Evolutionary conservation across 2,797 vertebrate genomes (phyloP), one percentile per base, ranked within the genome.

Genomic region (Dromococcyx pavoninus): DNA sequence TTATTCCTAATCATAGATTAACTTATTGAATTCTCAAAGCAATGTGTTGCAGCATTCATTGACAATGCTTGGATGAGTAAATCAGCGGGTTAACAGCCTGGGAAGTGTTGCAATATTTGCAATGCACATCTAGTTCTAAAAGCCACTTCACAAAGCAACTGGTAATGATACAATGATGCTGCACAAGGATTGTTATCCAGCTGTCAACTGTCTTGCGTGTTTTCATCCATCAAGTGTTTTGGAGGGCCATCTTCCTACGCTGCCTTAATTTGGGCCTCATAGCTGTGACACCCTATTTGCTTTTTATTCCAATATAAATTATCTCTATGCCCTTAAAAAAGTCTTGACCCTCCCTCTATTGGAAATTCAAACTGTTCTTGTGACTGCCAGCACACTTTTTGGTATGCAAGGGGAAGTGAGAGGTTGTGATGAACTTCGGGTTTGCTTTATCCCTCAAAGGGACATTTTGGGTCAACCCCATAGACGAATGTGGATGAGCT

Each of bases 171-270:
- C 70, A 77, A 35, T 50, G 91, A 58, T 75, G 83, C 62, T 73
- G 66, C 69, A 86, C 82, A 51, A 69, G 56, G 89, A 82, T 92
- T 86, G 67, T 93, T 96, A 93, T 81, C 89, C 88, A 90, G 81
- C 92, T 96, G 95, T 93, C 94, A 95, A 80, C 43, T 70, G 50
- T 10, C 64, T 51, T 70, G 6, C 1, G 2, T 30, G 28, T 91
- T 94, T 71, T 85, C 92, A 96, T 89, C 81, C 56, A 93, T 91
- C 95, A 95, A 82, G 57, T 33, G 73, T 37, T 88, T 86, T 77
- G 73, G 67, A 92, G 89, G 37, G 80, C 58, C 53, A 62, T 27
- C 76, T 93, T 91, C 72, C n/a, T 53, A 18, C 0, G 0, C 37
- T 80, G 64, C 32, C 4, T 7, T 77, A 57, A 89, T 61, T 89